Base-by-base conservation (phyloP, 2,888 invertebrate genomes). In the Drosophila ezoana region DNA sequence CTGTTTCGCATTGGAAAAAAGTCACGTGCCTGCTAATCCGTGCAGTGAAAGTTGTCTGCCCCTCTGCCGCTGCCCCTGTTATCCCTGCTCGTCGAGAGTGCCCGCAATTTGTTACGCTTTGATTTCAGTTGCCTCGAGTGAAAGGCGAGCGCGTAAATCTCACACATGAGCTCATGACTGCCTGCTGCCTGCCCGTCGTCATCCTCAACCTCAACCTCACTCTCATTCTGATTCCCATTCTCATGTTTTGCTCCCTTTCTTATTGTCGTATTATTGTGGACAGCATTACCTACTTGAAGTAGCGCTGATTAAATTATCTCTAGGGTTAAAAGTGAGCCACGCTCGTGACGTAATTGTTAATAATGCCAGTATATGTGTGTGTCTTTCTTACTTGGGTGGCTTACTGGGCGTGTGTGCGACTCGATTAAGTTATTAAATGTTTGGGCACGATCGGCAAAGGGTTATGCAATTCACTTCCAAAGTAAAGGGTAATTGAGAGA, bases 81-180 rank as follows among this genome's bases (percentile, higher is more conserved):
- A 28, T 28, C 28, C 5, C 33, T 40, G 56, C 35, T 48, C 44
- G 35, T 63, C 53, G 52, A 57, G 65, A 66, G 76, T 77, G 75
- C 67, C 79, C 75, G 80, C 64, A 88, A 86, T 86, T 88, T 74
- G 85, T 81, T 76, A 81, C 87, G 87, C 85, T 88, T 83, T 86
- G 88, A 86, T 86, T 88, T 83, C 79, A 45, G 59, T 78, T 70
- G 72, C 56, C 57, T 43, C 67, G 52, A 76, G 80, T 77, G 82
- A 85, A 82, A 80, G 76, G 76, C 70, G 60, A 75, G 64, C 70
- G 70, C 79, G 71, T 80, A 73, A 71, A 79, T 80, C 78, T 80
- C 76, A 62, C 72, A 64, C 72, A 68, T 60, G 68, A 68, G 41
- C 62, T 72, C 28, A 28, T 28, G 69, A 49, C 60, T 64, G 63